These are phyloP conservation scores for Penaeus monodon DNA, from an alignment of 2,888 invertebrate species.

Conservation along the genomic window DNA sequence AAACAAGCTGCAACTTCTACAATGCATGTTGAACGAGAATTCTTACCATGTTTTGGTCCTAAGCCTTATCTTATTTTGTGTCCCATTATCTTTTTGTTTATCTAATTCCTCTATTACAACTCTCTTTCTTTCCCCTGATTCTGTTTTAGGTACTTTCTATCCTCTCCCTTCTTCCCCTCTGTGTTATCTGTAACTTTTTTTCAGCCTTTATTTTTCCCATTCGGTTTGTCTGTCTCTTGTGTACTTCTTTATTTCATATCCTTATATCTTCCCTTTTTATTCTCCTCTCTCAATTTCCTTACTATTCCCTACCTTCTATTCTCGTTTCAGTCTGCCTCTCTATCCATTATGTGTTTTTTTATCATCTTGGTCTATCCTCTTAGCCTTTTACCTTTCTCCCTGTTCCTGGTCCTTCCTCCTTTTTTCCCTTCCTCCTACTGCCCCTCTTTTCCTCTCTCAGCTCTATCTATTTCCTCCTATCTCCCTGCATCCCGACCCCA, in stretches of 20 bases:
- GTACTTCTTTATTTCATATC: neutral
- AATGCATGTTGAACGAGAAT: too few species aligned
- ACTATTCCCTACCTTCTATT: too few species aligned
- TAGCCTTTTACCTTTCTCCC: neutral
- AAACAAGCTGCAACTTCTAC: too few species aligned
- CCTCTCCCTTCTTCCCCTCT: neutral
- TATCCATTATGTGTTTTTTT: too few species aligned
- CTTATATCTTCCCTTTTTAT: neutral
- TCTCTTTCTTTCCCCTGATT: neutral
- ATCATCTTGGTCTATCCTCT: neutral
- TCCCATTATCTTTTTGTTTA: neutral
- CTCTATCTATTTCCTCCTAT: neutral
- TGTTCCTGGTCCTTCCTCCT: neutral
- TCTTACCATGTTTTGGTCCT: too few species aligned
- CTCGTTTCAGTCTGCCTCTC: too few species aligned
- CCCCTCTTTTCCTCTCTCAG: neutral
- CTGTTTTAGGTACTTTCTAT: neutral
- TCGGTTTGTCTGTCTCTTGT: neutral
- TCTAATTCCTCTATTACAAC: too few species aligned
- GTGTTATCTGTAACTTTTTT: neutral
- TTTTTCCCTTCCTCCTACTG: neutral
- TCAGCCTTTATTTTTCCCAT: neutral
- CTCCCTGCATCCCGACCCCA: neutral
- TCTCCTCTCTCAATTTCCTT: neutral
- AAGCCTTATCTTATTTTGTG: neutral